Conservation (phyloP, 1,140 invertebrate species). For the Lasaia peninsularis region DNA sequence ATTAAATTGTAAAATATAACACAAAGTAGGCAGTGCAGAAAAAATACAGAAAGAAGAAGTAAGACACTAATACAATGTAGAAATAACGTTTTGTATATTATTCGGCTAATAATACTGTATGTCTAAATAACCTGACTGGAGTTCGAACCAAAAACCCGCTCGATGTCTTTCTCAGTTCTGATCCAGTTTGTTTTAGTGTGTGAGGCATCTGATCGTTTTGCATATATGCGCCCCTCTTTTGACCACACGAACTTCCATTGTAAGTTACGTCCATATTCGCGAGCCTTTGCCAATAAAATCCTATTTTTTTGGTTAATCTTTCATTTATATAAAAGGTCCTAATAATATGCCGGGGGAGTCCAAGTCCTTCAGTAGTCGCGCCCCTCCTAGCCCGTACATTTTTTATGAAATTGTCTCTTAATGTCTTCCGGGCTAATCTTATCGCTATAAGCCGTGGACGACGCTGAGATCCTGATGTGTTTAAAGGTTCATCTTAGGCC, state of each 20-base stretch:
- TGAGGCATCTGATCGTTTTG: background rate
- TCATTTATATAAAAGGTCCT: background rate
- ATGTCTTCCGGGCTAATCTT: background rate
- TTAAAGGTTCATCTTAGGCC: background rate
- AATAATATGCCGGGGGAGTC: background rate
- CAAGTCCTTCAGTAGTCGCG: background rate
- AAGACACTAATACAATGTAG: too few species aligned
- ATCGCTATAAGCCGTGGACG: background rate
- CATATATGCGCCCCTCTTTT: background rate
- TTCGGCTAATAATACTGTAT: too few species aligned
- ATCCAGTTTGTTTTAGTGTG: background rate
- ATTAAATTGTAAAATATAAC: too few species aligned
- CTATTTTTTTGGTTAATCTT: background rate
- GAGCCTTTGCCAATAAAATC: background rate
- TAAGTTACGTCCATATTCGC: background rate
- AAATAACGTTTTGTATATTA: too few species aligned
- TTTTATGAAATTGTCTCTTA: background rate
- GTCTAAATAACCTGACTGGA: background rate
- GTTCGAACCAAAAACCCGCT: background rate
- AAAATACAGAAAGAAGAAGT: too few species aligned
- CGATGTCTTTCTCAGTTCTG: slow-evolving; percentile 7
- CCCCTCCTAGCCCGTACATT: background rate
- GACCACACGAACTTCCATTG: background rate
- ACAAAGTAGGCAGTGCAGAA: too few species aligned
- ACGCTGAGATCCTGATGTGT: background rate